These are phyloP conservation scores for Cynopterus brachyotis DNA, from an alignment of 2,113 vertebrate genomes.

Conservation along the genomic window DNA sequence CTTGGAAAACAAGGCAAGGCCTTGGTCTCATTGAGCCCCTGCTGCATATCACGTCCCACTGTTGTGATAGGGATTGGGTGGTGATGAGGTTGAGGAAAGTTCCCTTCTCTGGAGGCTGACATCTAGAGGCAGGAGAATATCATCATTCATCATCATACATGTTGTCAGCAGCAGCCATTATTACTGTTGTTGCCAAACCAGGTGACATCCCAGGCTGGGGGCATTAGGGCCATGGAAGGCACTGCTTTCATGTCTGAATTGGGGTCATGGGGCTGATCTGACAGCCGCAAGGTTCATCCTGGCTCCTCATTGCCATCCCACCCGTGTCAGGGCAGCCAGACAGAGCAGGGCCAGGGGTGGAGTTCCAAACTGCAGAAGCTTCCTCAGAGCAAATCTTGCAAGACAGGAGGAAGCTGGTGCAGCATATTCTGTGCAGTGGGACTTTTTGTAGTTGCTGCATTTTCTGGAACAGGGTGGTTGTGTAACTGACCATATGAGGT, in stretches of 20 bases:
- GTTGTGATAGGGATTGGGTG: background rate
- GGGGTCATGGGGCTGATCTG: background rate
- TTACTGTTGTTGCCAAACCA: background rate
- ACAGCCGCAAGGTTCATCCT: background rate
- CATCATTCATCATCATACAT: rapidly evolving
- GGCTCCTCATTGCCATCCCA: background rate
- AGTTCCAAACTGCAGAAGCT: background rate
- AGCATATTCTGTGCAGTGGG: rapidly evolving
- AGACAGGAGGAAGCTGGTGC: background rate
- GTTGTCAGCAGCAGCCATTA: background rate
- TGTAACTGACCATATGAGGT: rapidly evolving
- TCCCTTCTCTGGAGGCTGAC: background rate
- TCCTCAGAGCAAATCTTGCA: background rate
- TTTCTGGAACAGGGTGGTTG: background rate
- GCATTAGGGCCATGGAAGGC: rapidly evolving
- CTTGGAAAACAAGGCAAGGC: background rate
- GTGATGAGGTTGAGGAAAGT: background rate
- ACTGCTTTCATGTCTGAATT: background rate
- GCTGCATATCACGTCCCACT: background rate
- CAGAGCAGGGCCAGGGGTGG: background rate
- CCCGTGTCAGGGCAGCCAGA: background rate
- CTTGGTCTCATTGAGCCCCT: background rate
- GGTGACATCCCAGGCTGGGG: background rate
- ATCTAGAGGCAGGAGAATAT: background rate
- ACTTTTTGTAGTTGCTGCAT: background rate